phyloP scores from a whole-genome alignment of 2,888 invertebrate genomes.

The Harpalus rubripes region DNA sequence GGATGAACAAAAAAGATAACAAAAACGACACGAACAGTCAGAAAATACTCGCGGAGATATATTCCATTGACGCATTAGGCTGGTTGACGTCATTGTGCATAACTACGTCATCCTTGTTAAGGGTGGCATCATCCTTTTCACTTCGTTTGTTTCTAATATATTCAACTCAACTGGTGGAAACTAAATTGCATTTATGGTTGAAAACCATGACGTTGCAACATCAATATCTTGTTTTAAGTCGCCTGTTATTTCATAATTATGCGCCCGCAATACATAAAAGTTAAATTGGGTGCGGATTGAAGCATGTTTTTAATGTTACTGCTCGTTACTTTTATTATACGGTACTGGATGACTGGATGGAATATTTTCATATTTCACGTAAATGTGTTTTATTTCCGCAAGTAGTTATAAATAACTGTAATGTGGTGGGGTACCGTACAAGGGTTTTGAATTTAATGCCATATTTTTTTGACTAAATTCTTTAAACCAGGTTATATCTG shows the following conservation, averaged over 20 bases:
- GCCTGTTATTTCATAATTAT: conserved; percentile 7
- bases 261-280: not conserved
- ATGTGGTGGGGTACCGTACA: conserved; percentile 5
- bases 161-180: conserved; percentile 22
- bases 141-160: conserved; percentile 58
- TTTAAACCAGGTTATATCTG: not conserved
- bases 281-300: conserved; percentile 12
- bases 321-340: conserved; percentile 4
- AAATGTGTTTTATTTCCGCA: not conserved
- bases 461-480: not conserved
- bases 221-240: not conserved
- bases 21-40: conserved; percentile 5
- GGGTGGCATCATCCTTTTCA: conserved; percentile 33
- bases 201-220: conserved; percentile 36
- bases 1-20: conserved; percentile 16
- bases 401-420: conserved; percentile 29
- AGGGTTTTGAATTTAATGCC: conserved; percentile 2
- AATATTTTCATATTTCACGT: not conserved
- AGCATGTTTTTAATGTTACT: conserved; percentile 24
- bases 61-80: conserved; percentile 37
- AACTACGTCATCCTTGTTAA: conserved; percentile 52
- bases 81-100: conserved; percentile 48
- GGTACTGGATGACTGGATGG: not conserved
- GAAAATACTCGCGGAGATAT: conserved; percentile 17
- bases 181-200: conserved; percentile 44